Percentiles rank a stretch among this genome's conserved stretches.
Conservation (phyloP, 2,113 vertebrate genomes). For the Scytalopus superciliaris region DNA sequence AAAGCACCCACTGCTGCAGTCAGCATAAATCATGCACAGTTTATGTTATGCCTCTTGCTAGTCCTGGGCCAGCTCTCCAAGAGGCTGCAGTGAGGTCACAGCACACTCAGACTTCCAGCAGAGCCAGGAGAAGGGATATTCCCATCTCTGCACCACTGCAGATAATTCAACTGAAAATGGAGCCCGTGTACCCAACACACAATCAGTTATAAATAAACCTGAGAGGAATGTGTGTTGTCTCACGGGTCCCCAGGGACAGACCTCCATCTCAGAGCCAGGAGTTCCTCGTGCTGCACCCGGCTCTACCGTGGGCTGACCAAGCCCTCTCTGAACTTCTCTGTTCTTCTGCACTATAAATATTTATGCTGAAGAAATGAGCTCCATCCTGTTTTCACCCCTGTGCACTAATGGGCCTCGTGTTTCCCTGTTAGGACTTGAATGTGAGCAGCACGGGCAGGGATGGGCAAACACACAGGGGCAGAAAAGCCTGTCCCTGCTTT, state of each 20-base stretch:
- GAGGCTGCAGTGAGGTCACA: background rate
- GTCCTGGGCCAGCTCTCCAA: background rate
- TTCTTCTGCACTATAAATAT: constrained; percentile 29
- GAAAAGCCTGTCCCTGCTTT: background rate
- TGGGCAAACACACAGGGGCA: background rate
- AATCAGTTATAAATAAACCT: background rate
- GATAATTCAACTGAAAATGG: background rate
- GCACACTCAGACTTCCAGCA: background rate
- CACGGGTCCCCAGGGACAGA: background rate
- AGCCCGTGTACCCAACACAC: background rate
- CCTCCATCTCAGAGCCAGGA: background rate
- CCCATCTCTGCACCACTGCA: background rate
- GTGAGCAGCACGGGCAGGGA: background rate
- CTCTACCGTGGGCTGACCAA: background rate
- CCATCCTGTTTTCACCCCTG: background rate
- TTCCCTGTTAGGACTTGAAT: constrained; percentile 29
- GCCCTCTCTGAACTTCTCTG: constrained; percentile 15
- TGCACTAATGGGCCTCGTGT: background rate
- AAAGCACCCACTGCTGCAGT: background rate
- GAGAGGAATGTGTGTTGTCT: background rate
- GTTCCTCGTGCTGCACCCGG: background rate
- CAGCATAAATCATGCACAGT: background rate
- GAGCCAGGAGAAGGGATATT: background rate
- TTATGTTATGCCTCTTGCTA: background rate
- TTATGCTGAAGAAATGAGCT: constrained; percentile 22